Percentiles rank a stretch among this genome's conserved stretches.
phyloP scores from a whole-genome alignment of 37 sponge, comb jelly and placozoan genomes.

The Hormiphora californensis region DNA sequence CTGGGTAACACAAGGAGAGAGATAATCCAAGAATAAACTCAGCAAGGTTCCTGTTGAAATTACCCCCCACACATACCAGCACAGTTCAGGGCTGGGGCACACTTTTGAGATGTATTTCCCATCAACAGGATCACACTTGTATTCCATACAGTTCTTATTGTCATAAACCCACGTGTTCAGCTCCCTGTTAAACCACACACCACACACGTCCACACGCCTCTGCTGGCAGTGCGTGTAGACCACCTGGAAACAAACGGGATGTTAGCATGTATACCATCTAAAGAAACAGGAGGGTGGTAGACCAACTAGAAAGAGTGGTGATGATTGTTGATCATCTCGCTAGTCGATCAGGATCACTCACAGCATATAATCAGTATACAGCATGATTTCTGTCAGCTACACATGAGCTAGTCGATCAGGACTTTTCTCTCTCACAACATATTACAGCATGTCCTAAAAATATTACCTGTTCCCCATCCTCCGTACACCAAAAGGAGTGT shows the following conservation, averaged over 20 bases:
- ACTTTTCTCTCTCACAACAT: not conserved
- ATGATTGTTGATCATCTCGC: no score
- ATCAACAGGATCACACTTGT: constrained; percentile 5
- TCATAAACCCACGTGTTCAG: not conserved
- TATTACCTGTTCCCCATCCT: constrained; percentile 4
- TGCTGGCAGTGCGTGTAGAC: not conserved
- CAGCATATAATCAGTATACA: no score
- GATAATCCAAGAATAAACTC: no score
- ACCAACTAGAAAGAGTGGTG: no score
- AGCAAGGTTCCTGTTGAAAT: no score
- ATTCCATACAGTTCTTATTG: not conserved
- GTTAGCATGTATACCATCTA: no score
- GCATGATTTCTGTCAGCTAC: no score
- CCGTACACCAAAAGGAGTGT: constrained; percentile 28
- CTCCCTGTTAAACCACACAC: not conserved
- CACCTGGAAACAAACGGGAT: not conserved
- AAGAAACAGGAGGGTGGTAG: no score
- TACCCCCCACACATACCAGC: constrained; percentile 21
- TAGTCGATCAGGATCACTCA: no score
- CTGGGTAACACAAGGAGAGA: no score
- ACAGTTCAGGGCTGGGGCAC: constrained; percentile 19
- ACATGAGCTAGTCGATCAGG: no score
- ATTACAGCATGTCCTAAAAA: not conserved
- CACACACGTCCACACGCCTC: not conserved
- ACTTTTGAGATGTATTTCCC: not conserved